phyloP scores from a whole-genome alignment of 2,888 invertebrate genomes.

The Tetranychus piercei region DNA sequence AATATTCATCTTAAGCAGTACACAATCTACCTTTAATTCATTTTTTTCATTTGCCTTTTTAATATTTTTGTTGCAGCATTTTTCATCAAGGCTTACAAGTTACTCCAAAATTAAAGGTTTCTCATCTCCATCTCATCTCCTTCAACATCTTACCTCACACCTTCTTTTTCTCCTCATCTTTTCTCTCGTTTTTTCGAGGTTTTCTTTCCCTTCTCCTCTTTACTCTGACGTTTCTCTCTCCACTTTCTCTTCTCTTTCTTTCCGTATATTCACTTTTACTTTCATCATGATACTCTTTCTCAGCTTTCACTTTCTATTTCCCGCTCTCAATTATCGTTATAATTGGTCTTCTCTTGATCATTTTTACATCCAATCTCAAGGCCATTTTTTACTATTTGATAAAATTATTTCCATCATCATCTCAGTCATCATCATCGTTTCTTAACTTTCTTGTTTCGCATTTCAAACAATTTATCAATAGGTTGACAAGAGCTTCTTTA shows the following conservation, averaged over 20 bases:
- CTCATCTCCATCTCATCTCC: constrained; percentile 3
- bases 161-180: background rate
- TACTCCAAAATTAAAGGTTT: too few relatives aligned
- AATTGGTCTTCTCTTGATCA: background rate
- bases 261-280: background rate
- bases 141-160: background rate
- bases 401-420: background rate
- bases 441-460: background rate
- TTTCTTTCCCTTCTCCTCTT: background rate
- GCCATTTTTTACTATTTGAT: background rate
- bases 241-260: background rate
- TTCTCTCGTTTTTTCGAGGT: background rate
- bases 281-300: background rate
- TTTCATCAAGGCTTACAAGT: too few relatives aligned
- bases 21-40: too few relatives aligned
- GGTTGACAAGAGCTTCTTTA: constrained; percentile 1
- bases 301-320: background rate
- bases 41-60: too few relatives aligned
- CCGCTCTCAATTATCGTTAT: background rate
- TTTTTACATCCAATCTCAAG: background rate
- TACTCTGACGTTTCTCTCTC: background rate
- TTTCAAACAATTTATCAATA: background rate
- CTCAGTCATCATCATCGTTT: background rate
- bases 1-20: too few relatives aligned
- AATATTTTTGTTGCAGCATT: too few relatives aligned